Conservation (phyloP, 2,113 vertebrate species). For the Ctenodactylus gundi region DNA sequence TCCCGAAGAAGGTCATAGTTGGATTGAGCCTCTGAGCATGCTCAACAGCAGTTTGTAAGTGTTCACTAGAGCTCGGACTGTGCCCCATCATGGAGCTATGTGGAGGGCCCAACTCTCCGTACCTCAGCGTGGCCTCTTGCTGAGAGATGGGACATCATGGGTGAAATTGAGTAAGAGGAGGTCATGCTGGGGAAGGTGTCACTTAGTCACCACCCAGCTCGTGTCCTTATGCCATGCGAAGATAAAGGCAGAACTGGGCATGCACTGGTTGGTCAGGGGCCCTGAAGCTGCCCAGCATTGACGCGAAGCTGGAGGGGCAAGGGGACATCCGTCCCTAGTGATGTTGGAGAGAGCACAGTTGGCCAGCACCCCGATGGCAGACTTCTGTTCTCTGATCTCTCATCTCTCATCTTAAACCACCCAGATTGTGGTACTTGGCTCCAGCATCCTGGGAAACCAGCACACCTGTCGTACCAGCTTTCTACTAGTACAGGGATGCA, state of each 20-base stretch:
- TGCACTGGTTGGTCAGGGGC: no score
- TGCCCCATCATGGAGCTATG: accelerated
- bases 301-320: not conserved
- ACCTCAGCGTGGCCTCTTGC: not conserved
- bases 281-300: accelerated
- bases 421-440: no score
- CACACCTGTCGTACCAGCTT: no score
- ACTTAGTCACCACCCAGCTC: not conserved
- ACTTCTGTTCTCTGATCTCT: not conserved
- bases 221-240: not conserved
- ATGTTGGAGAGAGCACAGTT: not conserved
- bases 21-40: not conserved
- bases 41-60: not conserved
- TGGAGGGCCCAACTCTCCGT: not conserved
- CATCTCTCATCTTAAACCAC: not conserved
- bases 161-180: not conserved
- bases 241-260: not conserved
- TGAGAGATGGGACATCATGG: not conserved
- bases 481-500: not conserved
- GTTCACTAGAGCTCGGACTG: not conserved
- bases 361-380: not conserved
- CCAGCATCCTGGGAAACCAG: no score
- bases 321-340: not conserved
- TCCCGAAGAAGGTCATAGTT: not conserved
- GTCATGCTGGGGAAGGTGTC: no score